Base-by-base conservation (phyloP, 2,797 vertebrate species). In the Sebastes miniatus region DNA sequence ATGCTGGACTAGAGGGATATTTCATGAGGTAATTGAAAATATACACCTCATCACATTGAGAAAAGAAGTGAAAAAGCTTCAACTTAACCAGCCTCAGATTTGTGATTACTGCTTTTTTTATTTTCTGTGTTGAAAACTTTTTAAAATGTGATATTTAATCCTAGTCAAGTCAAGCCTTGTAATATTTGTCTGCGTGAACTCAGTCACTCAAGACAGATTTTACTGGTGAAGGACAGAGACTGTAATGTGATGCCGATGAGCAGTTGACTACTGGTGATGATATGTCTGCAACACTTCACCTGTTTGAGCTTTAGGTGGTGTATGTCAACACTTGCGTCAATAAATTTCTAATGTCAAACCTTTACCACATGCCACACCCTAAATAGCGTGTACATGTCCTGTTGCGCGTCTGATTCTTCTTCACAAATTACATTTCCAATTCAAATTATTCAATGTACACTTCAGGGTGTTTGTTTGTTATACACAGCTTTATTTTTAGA, bases 281-380 rank as follows among this genome's bases (percentile, higher is more conserved):
- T 43, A 79, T 89, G 67, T 90, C 18, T 88, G 81, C 77, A 83
- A 91, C 82, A 91, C 85, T 93, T 87, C 34, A 73, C 83, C 80
- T 94, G 80, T 79, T 74, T 72, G 4, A 92, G 83, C 69, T 29
- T 72, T 73, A 68, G 36, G 16, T 88, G 80, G 68, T 77, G 16
- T 29, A 79, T 80, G 66, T 81, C 85, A 88, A 83, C 82, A 90
- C 75, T 83, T 77, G 80, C 81, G 83, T 85, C 88, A 77, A 87
- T 88, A 87, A 69, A 92, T 88, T 84, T 79, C 57, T 71, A 69
- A 72, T 83, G 83, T 88, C 83, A 92, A 87, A 87, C 67, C 25
- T 69, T 69, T 74, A 83, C 80, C 27, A 52, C 84, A 88, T 83
- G 71, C 83, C 83, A 85, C 83, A 80, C 22, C 76, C 24, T 72